Conservation (phyloP, 2,888 invertebrate genomes). For the Drosophila flavopinicola region DNA sequence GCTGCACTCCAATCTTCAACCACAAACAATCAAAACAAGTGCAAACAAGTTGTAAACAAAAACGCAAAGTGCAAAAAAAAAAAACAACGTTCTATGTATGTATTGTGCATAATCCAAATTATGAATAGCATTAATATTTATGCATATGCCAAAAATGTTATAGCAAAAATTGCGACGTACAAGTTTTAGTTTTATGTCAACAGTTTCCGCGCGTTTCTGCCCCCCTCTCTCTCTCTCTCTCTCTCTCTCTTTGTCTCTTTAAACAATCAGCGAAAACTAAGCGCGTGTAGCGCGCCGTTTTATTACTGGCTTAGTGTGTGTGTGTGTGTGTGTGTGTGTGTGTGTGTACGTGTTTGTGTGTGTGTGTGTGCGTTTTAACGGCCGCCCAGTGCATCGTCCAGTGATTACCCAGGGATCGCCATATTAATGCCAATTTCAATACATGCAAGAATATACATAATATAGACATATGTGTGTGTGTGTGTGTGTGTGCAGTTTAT, state of each 20-base stretch:
- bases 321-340: conserved; percentile 10
- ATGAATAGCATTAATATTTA: not conserved
- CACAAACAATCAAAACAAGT: conserved; percentile 16
- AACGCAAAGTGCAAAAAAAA: conserved; percentile 1
- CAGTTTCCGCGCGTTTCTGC: too few species aligned
- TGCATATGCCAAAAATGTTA: conserved; percentile 10
- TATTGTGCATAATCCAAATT: not conserved
- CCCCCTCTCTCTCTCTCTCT: conserved; percentile 2
- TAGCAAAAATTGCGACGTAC: conserved; percentile 40
- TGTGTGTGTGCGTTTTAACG: conserved; percentile 8
- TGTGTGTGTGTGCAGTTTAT: not conserved
- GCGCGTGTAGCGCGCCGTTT: conserved; percentile 31
- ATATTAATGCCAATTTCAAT: conserved; percentile 18
- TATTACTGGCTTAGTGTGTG: conserved; percentile 1
- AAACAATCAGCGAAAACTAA: conserved; percentile 39
- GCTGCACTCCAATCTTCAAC: not conserved
- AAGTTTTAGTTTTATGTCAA: conserved; percentile 23
- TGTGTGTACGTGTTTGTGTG: conserved; percentile 14
- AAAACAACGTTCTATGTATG: conserved; percentile 18
- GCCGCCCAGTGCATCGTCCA: conserved; percentile 11
- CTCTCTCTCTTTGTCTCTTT: not conserved
- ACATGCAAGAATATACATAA: too few species aligned
- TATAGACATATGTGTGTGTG: not conserved
- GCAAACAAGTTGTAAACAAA: conserved; percentile 21
- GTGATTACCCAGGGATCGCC: conserved; percentile 28